A percentile compares a stretch with the other conserved stretches of the same genome.
Evolutionary conservation across 2,113 vertebrate genomes (phyloP).

Genomic region (Tachycineta bicolor): DNA sequence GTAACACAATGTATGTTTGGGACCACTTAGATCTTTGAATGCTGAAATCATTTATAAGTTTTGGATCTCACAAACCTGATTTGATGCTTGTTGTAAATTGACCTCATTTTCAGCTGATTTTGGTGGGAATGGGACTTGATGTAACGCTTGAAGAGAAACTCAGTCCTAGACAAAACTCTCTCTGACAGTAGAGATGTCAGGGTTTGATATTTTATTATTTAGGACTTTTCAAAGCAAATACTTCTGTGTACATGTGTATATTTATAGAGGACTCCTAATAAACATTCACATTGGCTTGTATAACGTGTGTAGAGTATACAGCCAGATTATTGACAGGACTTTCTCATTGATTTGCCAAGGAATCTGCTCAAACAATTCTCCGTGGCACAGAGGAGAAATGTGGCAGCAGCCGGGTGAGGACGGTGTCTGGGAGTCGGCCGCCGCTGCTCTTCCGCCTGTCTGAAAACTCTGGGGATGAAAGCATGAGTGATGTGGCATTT

Average conservation of each 20-base stretch:
- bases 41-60: not conserved
- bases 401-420: constrained; percentile 88
- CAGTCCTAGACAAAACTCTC: not conserved
- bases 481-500: constrained; percentile 81
- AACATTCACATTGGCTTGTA: not conserved
- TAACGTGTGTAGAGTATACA: not conserved
- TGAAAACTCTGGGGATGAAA: constrained; percentile 90
- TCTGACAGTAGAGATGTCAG: not conserved
- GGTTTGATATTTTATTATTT: not conserved
- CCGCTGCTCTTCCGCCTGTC: constrained; percentile 86
- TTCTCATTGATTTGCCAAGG: constrained; percentile 71
- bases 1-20: not conserved
- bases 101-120: not conserved
- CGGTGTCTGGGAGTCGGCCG: constrained; percentile 83
- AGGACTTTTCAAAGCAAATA: not conserved
- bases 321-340: not conserved
- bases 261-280: not conserved
- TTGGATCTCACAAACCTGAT: not conserved
- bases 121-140: not conserved
- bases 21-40: not conserved
- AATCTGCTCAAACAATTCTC: constrained; percentile 89
- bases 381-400: constrained; percentile 92
- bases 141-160: not conserved
- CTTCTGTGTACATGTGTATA: not conserved
- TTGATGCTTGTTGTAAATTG: not conserved